Base-by-base conservation (phyloP, 2,888 invertebrate genomes). In the Protula sp. region DNA sequence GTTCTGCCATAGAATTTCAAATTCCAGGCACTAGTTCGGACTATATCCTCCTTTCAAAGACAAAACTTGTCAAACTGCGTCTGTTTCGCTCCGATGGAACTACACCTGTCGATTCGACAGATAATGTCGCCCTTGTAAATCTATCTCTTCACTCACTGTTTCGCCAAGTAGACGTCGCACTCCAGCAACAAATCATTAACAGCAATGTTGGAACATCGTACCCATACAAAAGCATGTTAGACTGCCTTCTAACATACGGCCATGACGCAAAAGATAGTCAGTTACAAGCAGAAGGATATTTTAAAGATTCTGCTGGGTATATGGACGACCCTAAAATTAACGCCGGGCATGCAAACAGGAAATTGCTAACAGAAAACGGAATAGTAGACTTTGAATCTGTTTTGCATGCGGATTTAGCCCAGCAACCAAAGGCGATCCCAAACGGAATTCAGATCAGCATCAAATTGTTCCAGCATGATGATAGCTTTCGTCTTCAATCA, bases 71-170 rank as follows among this genome's bases (percentile, higher is more conserved):
- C 14, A 45, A 14, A n/a, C 26, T 28, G n/a, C 29, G 31, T 2
- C n/a, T 47, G 4, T 22, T 26, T 47, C 47, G 22, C n/a, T 28
- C 45, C n/a, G 47, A 45, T 2, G 9, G 2, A 28, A 28, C 19
- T 9, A 1, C 47, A 5, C 9, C 22, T 3, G 26, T 45, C 1
- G 47, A n/a, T n/a, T n/a, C 2, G 19, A 26, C 24, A 3, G 47
- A 31, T 4, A 56, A 56, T 29, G 56, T 56, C 14, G 56, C 47
- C 19, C 47, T 45, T 4, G 47, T 27, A 4, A 56, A 56, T 28
- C 38, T 56, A 22, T 24, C n/a, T 47, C 9, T 56, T 9, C 47
- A 45, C 3, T 38, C 30, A 14, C 2, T 47, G 22, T 56, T 31
- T 47, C 47, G 56, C 1, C 56, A 56, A 27, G 56, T 56, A 1